phyloP scores from a whole-genome alignment of 2,888 invertebrate genomes.

The Nemotelus nigrinus region DNA sequence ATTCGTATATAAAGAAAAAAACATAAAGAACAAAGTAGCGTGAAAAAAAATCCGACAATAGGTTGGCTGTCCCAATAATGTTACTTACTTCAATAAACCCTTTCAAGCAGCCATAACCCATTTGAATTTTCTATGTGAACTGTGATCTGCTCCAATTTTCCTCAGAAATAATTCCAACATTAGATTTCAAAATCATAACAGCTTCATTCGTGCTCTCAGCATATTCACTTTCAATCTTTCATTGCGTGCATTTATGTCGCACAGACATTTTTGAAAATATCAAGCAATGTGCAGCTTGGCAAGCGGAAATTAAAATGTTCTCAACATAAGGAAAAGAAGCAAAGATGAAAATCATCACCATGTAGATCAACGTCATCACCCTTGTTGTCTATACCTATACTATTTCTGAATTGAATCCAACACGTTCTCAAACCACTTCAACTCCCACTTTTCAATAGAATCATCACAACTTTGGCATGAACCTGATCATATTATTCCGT shows the following conservation, averaged over 20 bases:
- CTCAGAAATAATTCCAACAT: too few species aligned
- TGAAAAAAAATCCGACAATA: too few species aligned
- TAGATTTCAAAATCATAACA: too few species aligned
- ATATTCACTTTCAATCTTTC: too few species aligned
- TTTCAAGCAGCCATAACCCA: too few species aligned
- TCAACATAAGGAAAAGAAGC: conserved; percentile 34
- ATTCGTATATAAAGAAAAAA: too few species aligned
- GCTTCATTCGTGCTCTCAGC: too few species aligned
- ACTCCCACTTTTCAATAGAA: conserved; percentile 10
- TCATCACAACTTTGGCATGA: background rate
- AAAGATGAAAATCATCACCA: conserved; percentile 11
- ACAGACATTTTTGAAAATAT: background rate
- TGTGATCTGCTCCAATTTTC: too few species aligned
- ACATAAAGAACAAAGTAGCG: too few species aligned
- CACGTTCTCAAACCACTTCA: background rate
- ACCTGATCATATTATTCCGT: background rate
- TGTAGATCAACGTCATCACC: background rate
- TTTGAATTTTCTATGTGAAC: too few species aligned
- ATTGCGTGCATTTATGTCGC: background rate
- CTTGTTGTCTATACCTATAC: background rate
- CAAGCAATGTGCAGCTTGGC: conserved; percentile 29
- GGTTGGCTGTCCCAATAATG: too few species aligned
- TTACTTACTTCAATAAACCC: too few species aligned
- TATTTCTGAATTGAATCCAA: background rate
- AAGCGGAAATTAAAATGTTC: conserved; percentile 51